Base-by-base conservation (phyloP, 2,888 invertebrate species). In the Eristalis tenax region DNA sequence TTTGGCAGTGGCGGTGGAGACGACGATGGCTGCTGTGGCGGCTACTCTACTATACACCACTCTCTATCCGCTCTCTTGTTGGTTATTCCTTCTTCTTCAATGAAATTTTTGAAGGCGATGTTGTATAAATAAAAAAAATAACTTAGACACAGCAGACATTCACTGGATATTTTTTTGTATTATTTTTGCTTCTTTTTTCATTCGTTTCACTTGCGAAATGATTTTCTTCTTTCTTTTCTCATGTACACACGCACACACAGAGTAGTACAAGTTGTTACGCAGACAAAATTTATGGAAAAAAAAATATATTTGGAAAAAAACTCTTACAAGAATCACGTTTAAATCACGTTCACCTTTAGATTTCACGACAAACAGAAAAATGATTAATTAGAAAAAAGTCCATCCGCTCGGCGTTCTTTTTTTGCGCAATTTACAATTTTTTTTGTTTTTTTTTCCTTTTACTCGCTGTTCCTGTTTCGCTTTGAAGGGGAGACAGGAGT, bases 131-230 rank as follows among this genome's bases (percentile, higher is more conserved):
- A 65, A 32, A 43, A 75, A 70, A 79, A 78, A 71, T 43, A 74
- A 81, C 59, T 68, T 81, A 65, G 65, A 65, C 76, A 82, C 70
- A 65, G 65, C 69, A 81, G 81, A 75, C 75, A 73, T 66, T 73
- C 81, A 66, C 81, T 82, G 28, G 65, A 40, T 38, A 38, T 64
- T 77, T 77, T 63, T 66, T 63, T 74, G 56, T 68, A 63, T 50
- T 68, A 38, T 28, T 50, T 35, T 56, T 28, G 11, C 23, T 66
- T 43, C 28, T 65, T 38, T 32, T 23, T 66, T 26, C 50, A n/a
- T 66, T 66, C 79, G 71, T 70, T 75, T 82, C 69, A 69, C 75
- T 82, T 82, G 69, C 75, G 70, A 76, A 76, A 76, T 70, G 35
- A 74, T 80, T 74, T 80, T 74, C 63, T 38, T 57, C 22, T 69